Conservation (phyloP, 2,113 vertebrate genomes). For the Cynopterus brachyotis region DNA sequence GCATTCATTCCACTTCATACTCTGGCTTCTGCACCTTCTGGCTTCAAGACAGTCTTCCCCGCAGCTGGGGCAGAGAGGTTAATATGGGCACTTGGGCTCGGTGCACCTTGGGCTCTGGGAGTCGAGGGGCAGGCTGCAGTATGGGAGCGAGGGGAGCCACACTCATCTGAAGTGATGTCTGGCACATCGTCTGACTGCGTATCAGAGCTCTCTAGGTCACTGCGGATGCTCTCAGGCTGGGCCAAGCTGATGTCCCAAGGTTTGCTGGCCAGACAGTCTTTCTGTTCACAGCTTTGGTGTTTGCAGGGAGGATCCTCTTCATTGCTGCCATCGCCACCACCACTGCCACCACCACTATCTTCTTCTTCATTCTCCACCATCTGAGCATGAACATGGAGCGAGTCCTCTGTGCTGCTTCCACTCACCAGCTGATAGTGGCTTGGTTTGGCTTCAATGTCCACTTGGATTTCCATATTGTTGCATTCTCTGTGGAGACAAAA, state of each 20-base stretch:
- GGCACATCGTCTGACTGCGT: constrained; percentile 97
- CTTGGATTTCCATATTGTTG: constrained; percentile 99
- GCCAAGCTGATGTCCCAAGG: constrained; percentile 94
- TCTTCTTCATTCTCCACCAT: constrained; percentile 87
- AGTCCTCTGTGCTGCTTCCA: constrained; percentile 94
- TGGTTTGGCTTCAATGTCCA: constrained; percentile 99
- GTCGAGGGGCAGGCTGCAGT: constrained; percentile 79
- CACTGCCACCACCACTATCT: constrained; percentile 52
- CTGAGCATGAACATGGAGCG: constrained; percentile 87
- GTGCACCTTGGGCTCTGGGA: constrained; percentile 79
- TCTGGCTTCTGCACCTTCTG: constrained; percentile 85
- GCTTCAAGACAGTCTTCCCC: constrained; percentile 79
- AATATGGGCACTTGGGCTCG: constrained; percentile 87
- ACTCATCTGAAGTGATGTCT: constrained; percentile 96
- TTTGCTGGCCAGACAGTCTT: constrained; percentile 83
- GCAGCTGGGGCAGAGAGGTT: constrained; percentile 84
- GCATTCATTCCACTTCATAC: constrained; percentile 78
- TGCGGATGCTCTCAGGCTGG: constrained; percentile 98
- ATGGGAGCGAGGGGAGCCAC: constrained; percentile 90
- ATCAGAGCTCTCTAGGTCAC: constrained; percentile 98
- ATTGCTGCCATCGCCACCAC: constrained; percentile 14
- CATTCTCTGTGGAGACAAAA: constrained; percentile 90
- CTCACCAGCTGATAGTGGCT: constrained; percentile 95
- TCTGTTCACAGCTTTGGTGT: constrained; percentile 86
- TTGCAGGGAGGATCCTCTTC: constrained; percentile 86